These are phyloP conservation scores for Pecten maximus DNA, from an alignment of 2,888 invertebrate genomes.

Conservation along the genomic window DNA sequence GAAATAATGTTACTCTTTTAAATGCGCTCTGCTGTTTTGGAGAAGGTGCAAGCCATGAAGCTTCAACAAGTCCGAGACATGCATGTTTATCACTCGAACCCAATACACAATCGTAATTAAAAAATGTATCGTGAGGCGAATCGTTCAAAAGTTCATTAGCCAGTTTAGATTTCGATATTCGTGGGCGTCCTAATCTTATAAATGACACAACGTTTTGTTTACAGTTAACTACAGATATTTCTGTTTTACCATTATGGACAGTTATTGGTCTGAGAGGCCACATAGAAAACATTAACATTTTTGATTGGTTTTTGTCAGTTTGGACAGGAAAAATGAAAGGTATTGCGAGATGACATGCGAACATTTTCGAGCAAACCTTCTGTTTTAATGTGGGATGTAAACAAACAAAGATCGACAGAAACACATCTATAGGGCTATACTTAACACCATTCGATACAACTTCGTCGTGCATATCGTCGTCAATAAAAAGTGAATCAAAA, in stretches of 20 bases:
- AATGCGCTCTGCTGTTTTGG: neutral
- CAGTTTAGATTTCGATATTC: neutral
- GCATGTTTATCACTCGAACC: neutral
- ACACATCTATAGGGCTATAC: neutral
- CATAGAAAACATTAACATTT: neutral
- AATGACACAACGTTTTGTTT: neutral
- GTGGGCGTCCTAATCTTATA: neutral
- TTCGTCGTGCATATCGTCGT: too few species aligned
- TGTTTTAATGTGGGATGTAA: constrained; percentile 6
- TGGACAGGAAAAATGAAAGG: neutral
- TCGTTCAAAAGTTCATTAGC: neutral
- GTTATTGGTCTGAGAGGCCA: neutral
- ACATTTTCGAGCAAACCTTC: neutral
- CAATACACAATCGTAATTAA: neutral
- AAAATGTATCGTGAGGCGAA: neutral
- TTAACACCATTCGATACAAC: neutral
- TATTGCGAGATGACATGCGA: neutral
- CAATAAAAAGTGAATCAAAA: neutral
- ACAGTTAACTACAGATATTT: neutral
- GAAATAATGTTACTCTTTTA: neutral
- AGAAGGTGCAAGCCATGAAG: neutral
- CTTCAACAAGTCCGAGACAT: neutral
- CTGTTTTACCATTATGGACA: neutral
- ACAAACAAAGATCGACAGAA: neutral
- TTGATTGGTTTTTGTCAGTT: neutral